Conservation (phyloP, 2,888 invertebrate genomes). For the Calameuta idolon region DNA sequence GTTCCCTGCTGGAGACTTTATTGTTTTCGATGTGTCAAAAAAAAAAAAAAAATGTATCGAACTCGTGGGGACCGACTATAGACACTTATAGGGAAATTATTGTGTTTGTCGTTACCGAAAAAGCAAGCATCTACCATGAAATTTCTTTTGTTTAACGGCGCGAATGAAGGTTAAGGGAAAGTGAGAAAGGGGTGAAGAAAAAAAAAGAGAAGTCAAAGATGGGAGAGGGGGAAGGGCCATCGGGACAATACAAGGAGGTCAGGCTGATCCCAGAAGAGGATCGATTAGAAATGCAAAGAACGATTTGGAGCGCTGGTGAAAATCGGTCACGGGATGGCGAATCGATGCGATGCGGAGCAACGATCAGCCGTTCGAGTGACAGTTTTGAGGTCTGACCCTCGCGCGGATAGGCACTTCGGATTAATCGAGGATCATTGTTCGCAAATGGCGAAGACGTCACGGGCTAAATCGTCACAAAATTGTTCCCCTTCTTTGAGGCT, state of each 20-base stretch:
- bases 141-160: background rate
- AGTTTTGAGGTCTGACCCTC: background rate
- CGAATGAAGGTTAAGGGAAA: background rate
- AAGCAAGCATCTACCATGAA: background rate
- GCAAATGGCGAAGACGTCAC: background rate
- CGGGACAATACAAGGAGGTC: background rate
- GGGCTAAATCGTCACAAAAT: slow-evolving; percentile 8
- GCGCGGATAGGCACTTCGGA: background rate
- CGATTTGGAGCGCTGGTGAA: background rate
- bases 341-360: slow-evolving; percentile 3
- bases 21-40: too few relatives aligned
- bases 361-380: background rate
- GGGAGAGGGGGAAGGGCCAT: background rate
- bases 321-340: background rate
- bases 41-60: too few relatives aligned
- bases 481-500: background rate
- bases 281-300: background rate
- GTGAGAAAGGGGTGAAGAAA: background rate
- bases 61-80: too few relatives aligned
- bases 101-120: background rate
- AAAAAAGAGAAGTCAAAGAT: background rate
- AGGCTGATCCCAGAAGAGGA: background rate
- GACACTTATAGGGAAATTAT: background rate
- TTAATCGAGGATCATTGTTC: slow-evolving; percentile 1
- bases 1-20: too few relatives aligned